Evolutionary conservation across 2,113 vertebrate genomes (phyloP), one percentile per base, ranked within the genome.

Genomic region (Aramus guarauna): DNA sequence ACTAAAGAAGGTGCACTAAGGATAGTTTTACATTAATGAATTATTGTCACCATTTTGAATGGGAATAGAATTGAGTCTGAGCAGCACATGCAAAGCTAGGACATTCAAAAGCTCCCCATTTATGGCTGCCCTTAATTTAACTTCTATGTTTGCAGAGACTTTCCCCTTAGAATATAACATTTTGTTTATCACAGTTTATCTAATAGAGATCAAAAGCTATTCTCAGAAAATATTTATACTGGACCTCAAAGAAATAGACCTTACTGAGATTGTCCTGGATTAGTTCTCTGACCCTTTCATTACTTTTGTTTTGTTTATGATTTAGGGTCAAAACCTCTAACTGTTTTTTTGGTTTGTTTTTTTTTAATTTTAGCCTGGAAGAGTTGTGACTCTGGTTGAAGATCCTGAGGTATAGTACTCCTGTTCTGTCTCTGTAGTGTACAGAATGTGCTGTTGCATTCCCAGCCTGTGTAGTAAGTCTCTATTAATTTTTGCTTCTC

Each of bases 341-440:
- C 41, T 45, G 18, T n/a, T n/a, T n/a, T n/a, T n/a, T n/a, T n/a
- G n/a, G n/a, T n/a, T n/a, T n/a, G n/a, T 71, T 91, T 74, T 39
- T 48, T 86, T 80, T 73, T 37, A 27, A 68, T 97, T 97, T 52
- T 97, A 99, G 99, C 99, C 99, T 92, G 99, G 99, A 92, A 99
- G 99, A 97, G 99, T 99, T 88, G 99, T 99, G 96, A 99, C 99
- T 74, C 98, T 99, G 80, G 98, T 99, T 94, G 99, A 99, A 97
- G 99, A 99, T 89, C 98, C 99, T 67, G 98, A 98, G 99, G 99
- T 99, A 98, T 58, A 98, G 94, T 97, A 98, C 84, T 85, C 81
- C 39, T 90, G 27, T 91, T 96, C 86, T 94, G 45, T 92, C 64
- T 86, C 50, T 74, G 75, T 77, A 68, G 45, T 11, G 26, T 23